Evolutionary conservation across 1,140 invertebrate genomes (phyloP).

Genomic region (Ooceraea biroi): DNA sequence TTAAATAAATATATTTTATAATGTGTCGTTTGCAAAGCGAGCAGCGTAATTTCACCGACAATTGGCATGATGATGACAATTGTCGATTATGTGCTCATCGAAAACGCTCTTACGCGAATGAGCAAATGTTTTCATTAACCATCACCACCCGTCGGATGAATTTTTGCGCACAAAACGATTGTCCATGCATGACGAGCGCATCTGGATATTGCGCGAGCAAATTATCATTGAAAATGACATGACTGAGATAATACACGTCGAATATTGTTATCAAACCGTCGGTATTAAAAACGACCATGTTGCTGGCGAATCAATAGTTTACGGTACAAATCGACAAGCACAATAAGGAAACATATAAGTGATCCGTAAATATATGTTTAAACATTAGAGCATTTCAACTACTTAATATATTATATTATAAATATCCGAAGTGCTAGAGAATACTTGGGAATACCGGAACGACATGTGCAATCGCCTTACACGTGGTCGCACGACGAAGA

Average conservation of each 20-base stretch:
- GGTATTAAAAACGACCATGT: not conserved
- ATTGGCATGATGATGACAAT: slow-evolving; percentile 31
- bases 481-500: slow-evolving; percentile 23
- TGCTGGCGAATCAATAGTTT: not conserved
- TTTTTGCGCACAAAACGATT: slow-evolving; percentile 18
- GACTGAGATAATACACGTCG: not conserved
- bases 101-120: slow-evolving; percentile 22
- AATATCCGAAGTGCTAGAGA: not conserved
- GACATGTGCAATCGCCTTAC: not conserved
- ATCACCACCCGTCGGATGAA: slow-evolving; percentile 16
- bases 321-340: slow-evolving; percentile 24
- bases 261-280: slow-evolving; percentile 15
- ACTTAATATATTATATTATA: not conserved
- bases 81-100: slow-evolving; percentile 19
- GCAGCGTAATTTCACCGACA: slow-evolving; percentile 3
- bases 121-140: slow-evolving; percentile 46
- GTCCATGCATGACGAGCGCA: not conserved
- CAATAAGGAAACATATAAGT: slow-evolving; percentile 19
- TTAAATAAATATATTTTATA: slow-evolving; percentile 24
- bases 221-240: slow-evolving; percentile 52
- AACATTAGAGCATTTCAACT: not conserved
- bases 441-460: not conserved
- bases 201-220: slow-evolving; percentile 23
- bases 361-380: not conserved
- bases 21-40: not conserved